Base-by-base conservation (phyloP, 2,797 vertebrate species). In the Carapus acus region DNA sequence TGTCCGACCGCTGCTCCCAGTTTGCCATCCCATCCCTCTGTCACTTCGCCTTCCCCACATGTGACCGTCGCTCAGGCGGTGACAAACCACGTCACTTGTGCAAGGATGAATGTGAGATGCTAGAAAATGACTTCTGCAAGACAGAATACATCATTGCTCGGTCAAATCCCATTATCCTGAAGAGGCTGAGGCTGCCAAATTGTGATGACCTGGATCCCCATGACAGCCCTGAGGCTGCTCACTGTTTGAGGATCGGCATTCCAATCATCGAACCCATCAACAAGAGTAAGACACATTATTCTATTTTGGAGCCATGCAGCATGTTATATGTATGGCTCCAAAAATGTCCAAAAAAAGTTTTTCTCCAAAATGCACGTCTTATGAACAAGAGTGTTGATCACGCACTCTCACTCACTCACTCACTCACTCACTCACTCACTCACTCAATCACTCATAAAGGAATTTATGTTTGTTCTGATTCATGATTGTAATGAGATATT, bases 61-160 rank as follows among this genome's bases (percentile, higher is more conserved):
- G 96, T 0, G 94, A 98, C 27, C 92, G 94, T 65, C 93, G 88
- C 22, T 87, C 92, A 0, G 58, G 90, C 0, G 58, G 83, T 0
- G 92, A 96, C 21, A 97, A 93, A 42, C 94, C 96, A 0, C 90
- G 96, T 0, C 95, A 98, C 72, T 83, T 99, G 54, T 99, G 96
- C 70, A 92, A 93, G 0, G 96, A 99, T 2, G 96, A 99, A 67
- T 99, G 96, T 3, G 96, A 99, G 82, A 96, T 97, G 69, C 88
- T 99, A 80, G 96, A 99, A 54, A 97, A 98, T 0, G 94, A 98
- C 74, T 78, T 99, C 65, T 99, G 96, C 69, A 95, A 97, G 77
- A 95, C 95, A 0, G 96, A 99, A 83, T 99, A 99, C 81, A 97
- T 97, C 70, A 95, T 99, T 24, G 95, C 96, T 41, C 91, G 96